Evolutionary conservation across 2,888 invertebrate species (phyloP), one percentile per base, ranked within the genome.

Genomic region (Drosophila nr. medialis): DNA sequence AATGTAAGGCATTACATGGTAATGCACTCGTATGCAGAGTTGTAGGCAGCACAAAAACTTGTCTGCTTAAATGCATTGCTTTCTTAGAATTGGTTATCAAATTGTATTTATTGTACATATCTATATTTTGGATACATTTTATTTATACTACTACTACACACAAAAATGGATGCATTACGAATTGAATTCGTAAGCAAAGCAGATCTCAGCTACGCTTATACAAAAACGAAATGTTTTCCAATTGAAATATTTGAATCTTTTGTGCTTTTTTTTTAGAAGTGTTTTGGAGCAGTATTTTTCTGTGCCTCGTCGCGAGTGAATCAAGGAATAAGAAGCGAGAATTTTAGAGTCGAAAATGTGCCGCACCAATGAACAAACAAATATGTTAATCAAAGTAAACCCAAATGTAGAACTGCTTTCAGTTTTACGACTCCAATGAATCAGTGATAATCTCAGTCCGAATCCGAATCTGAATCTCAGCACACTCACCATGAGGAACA

Each of bases 401-500:
- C 34, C 13, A 36, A 42, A 42, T 21, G n/a, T 2, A 10, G 40
- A 11, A 21, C 18, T 38, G 38, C 18, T 18, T 38, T 38, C 38
- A 38, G 13, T 34, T 34, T 13, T n/a, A 5, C 5, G 1, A 36
- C n/a, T 40, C 10, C 10, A 42, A 6, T 42, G 45, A 45, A 21
- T 7, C 21, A 15, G 15, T 45, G 15, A 45, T 21, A 45, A 13
- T 15, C 21, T 45, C 7, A 45, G 21, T 21, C n/a, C 2, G 18
- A 3, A 38, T 11, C 10, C 10, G n/a, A n/a, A n/a, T 40, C n/a
- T 4, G 10, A n/a, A n/a, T 13, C 21, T 21, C 4, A 7, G 8
- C 2, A 21, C 15, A 42, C 94, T 95, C 93, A 99, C 99, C 93
- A 96, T 95, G 63, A 99, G 94, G 93, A 99, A 99, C 34, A 99